phyloP scores from a whole-genome alignment of 2,888 invertebrate species.

The Mythimna pallens region DNA sequence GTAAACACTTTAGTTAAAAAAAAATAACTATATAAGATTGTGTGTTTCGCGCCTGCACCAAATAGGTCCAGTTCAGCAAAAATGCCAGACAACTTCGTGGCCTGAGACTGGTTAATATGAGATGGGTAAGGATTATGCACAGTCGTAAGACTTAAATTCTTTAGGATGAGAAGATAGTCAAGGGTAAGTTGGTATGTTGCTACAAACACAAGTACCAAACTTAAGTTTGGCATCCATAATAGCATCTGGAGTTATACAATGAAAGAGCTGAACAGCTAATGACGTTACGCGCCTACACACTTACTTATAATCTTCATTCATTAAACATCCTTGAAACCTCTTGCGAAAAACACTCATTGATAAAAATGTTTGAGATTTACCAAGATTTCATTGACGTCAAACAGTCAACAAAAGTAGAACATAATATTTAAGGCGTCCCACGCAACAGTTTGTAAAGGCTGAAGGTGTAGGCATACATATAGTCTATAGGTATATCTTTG shows the following conservation, averaged over 20 bases:
- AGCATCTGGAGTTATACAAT: background rate
- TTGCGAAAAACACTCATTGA: conserved; percentile 1
- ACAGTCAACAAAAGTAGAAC: background rate
- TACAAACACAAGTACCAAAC: too few species aligned
- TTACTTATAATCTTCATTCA: background rate
- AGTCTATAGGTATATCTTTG: background rate
- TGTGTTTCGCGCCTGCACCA: too few species aligned
- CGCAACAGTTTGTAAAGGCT: conserved; percentile 21
- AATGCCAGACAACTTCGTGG: too few species aligned
- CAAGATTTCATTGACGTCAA: conserved; percentile 8
- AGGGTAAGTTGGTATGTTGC: too few species aligned
- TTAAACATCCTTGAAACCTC: background rate
- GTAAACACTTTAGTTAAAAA: too few species aligned
- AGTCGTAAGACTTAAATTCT: too few species aligned
- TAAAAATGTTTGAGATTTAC: background rate
- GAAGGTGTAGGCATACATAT: conserved; percentile 8
- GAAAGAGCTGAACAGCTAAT: background rate
- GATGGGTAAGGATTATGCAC: too few species aligned
- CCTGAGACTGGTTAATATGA: too few species aligned
- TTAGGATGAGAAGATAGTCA: too few species aligned
- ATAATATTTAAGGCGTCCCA: conserved; percentile 15
- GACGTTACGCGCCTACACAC: background rate
- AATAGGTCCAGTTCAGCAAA: too few species aligned
- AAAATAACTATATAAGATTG: too few species aligned
- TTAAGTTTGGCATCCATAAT: too few species aligned